These are phyloP conservation scores for Theristicus caerulescens DNA, from an alignment of 2,113 vertebrate species.

Conservation along the genomic window DNA sequence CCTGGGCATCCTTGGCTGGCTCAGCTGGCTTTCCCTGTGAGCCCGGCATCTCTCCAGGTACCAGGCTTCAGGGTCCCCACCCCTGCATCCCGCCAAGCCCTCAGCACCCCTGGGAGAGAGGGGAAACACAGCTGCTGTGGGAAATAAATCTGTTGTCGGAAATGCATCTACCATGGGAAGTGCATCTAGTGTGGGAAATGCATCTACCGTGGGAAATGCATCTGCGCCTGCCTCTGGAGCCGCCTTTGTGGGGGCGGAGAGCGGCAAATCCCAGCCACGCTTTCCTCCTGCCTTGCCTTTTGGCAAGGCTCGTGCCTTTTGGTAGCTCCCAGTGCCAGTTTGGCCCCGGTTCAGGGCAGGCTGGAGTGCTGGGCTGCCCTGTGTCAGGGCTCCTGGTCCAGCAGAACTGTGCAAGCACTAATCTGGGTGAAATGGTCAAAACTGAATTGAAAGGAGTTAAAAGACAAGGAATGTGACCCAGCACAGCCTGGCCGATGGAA, in stretches of 20 bases:
- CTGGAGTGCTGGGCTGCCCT: background rate
- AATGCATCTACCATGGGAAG: background rate
- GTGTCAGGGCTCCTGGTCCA: accelerated
- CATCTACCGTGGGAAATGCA: constrained; percentile 36
- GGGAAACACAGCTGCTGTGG: background rate
- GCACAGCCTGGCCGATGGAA: background rate
- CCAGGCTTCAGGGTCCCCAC: background rate
- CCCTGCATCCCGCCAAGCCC: accelerated
- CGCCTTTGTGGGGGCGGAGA: background rate
- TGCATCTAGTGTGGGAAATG: background rate
- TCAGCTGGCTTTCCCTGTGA: background rate
- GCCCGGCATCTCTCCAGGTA: accelerated
- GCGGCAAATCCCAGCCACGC: accelerated
- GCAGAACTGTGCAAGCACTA: background rate
- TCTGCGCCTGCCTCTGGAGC: background rate
- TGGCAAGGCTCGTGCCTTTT: background rate
- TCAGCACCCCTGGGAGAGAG: background rate
- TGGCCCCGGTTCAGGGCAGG: accelerated
- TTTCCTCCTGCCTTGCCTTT: background rate
- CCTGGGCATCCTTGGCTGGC: background rate
- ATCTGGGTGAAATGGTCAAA: background rate
- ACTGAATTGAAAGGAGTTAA: accelerated
- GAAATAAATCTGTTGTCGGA: background rate
- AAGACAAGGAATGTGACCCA: background rate
- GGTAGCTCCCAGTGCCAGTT: background rate